Base-by-base conservation (phyloP, 37 sponge, comb jelly and placozoan genomes). In the Halisarca cf. caerulea region DNA sequence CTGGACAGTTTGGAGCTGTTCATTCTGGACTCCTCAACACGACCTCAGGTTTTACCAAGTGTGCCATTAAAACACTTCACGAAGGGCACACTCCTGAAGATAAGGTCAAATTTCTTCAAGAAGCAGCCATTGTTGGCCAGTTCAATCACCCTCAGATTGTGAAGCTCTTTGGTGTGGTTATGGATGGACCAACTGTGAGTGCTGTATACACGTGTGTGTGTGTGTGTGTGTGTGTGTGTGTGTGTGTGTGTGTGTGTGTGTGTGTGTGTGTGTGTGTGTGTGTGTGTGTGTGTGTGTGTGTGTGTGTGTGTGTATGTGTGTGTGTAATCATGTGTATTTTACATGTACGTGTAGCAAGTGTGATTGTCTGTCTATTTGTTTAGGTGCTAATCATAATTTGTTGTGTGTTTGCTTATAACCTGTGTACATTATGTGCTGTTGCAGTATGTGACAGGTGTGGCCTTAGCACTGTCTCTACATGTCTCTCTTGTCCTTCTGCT, bases 51-150 rank as follows among this genome's bases (percentile, higher is more conserved):
- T 1, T 3, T 21, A 40, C 2, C 38, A 37, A 74, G 8, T 40
- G 42, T 40, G 77, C 77, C 25, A 21, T 74, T 20, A 74, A 74
- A 44, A 74, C 17, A n/a, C 24, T 74, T 11, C 69, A 30, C 35
- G 42, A 40, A 23, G 77, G 42, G 44, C 0, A n/a, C 24, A 25
- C 77, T 2, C 23, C 21, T 11, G 44, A 37, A 23, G 42, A 40
- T 2, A 74, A 23, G 44, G 77, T 74, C 25, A 43, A 43, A 44
- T 74, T 74, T 44, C 77, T 74, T 14, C 77, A 74, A 44, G 77
- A 74, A 25, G 77, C 77, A 25, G 77, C 41, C 44, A 74, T 74
- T 21, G 41, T 74, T n/a, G 77, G 77, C 20, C 77, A 74, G 77
- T 74, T 74, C 25, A 40, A 74, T 40, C 77, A 74, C 42, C 20